Conservation (phyloP, 2,113 vertebrate species). For the Dicrurus megarhynchus region DNA sequence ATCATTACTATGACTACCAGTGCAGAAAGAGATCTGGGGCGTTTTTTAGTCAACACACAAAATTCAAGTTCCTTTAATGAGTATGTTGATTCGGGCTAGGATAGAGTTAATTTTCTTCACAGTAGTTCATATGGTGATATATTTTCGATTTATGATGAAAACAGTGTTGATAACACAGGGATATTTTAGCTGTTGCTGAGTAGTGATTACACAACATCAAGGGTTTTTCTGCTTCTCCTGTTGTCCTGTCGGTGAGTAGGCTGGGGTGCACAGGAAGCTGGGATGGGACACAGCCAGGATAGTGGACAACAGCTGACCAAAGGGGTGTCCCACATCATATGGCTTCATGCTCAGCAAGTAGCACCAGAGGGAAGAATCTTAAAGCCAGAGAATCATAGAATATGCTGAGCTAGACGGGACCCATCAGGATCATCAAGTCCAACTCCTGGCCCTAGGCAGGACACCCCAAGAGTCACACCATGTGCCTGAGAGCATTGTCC, state of each 20-base stretch:
- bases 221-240: not conserved
- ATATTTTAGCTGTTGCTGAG: not conserved
- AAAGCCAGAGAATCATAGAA: not conserved
- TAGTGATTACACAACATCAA: not conserved
- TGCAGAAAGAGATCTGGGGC: not conserved
- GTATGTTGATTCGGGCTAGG: not conserved
- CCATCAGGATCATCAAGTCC: not conserved
- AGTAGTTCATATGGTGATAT: not conserved
- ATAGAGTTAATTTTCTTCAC: not conserved
- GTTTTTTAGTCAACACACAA: not conserved
- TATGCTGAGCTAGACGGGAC: not conserved
- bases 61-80: not conserved
- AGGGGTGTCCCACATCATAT: not conserved
- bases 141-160: not conserved
- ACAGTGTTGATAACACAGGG: not conserved
- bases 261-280: not conserved
- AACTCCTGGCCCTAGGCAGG: not conserved
- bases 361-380: not conserved
- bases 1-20: not conserved
- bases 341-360: not conserved
- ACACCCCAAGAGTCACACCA: not conserved
- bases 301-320: not conserved
- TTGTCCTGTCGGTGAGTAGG: rapidly evolving
- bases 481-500: not conserved
- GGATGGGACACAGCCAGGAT: not conserved